Percentiles rank a stretch among this genome's conserved stretches.
These are phyloP conservation scores for Belgica antarctica DNA, from an alignment of 2,888 invertebrate genomes.

Conservation along the genomic window DNA sequence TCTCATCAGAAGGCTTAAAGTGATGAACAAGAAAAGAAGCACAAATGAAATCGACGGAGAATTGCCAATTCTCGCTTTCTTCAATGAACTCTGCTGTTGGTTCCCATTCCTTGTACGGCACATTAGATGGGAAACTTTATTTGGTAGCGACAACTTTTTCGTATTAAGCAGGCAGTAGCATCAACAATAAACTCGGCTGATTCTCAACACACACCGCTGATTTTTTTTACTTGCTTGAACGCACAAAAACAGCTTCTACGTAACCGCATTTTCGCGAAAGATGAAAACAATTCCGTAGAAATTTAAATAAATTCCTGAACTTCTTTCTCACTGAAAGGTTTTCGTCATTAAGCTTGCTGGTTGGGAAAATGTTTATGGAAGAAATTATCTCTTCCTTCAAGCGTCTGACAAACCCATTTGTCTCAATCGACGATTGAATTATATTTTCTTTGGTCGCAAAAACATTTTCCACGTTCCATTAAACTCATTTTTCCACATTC, in stretches of 20 bases:
- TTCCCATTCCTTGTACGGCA: slow-evolving; percentile 36
- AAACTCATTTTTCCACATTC: not conserved
- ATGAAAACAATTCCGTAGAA: no score
- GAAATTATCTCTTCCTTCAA: no score
- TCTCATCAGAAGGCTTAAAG: no score
- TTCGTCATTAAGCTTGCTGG: not conserved
- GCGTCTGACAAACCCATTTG: slow-evolving; percentile 4
- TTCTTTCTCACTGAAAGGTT: not conserved
- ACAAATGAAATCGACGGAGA: slow-evolving; percentile 3
- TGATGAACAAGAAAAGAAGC: slow-evolving; percentile 1
- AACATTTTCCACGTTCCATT: not conserved
- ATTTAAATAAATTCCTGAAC: not conserved
- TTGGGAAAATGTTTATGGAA: not conserved
- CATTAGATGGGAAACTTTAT: slow-evolving; percentile 39
- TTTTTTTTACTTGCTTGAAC: not conserved
- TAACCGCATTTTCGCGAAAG: slow-evolving; percentile 1
- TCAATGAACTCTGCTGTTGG: slow-evolving; percentile 28
- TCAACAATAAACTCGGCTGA: not conserved
- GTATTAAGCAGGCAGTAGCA: slow-evolving; percentile 34
- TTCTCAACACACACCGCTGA: slow-evolving; percentile 12
- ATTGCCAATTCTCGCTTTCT: slow-evolving; percentile 2
- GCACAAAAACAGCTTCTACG: not conserved
- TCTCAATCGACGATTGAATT: not conserved
- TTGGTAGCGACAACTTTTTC: slow-evolving; percentile 44
- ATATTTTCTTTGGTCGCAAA: slow-evolving; percentile 1